A percentile compares a stretch with the other conserved stretches of the same genome.
phyloP scores from a whole-genome alignment of 2,797 vertebrate genomes.

The Periparus ater region DNA sequence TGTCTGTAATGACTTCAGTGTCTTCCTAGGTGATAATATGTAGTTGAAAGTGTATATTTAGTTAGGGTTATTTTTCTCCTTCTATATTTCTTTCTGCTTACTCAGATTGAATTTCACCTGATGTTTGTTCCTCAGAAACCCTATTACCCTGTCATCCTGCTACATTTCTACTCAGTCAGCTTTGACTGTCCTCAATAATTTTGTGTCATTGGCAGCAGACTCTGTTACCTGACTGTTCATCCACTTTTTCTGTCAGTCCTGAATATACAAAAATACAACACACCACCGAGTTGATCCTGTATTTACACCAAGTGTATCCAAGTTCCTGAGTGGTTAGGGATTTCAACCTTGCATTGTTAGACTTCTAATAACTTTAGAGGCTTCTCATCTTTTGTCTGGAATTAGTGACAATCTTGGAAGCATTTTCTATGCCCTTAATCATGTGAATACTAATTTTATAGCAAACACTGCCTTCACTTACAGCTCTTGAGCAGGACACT shows the following conservation, averaged over 20 bases:
- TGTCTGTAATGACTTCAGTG: neutral
- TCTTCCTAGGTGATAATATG: neutral
- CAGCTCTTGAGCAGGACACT: neutral
- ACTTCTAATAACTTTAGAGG: neutral
- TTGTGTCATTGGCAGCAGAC: neutral
- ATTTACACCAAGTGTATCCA: neutral
- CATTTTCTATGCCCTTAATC: neutral
- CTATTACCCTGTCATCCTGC: neutral
- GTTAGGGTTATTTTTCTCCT: neutral
- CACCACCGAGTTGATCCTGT: neutral
- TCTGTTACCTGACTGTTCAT: neutral
- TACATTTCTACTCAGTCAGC: neutral
- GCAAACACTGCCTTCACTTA: neutral
- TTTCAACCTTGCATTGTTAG: neutral
- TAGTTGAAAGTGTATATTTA: neutral
- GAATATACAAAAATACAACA: neutral
- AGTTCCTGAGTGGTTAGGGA: neutral
- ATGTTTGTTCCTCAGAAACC: neutral
- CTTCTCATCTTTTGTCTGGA: neutral
- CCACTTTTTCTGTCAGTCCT: neutral
- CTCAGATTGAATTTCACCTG: neutral
- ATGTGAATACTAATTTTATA: neutral
- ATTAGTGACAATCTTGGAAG: neutral
- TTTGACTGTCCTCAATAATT: neutral
- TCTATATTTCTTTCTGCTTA: neutral